Base-by-base conservation (phyloP, 2,113 vertebrate species). In the Ascaphus truei region DNA sequence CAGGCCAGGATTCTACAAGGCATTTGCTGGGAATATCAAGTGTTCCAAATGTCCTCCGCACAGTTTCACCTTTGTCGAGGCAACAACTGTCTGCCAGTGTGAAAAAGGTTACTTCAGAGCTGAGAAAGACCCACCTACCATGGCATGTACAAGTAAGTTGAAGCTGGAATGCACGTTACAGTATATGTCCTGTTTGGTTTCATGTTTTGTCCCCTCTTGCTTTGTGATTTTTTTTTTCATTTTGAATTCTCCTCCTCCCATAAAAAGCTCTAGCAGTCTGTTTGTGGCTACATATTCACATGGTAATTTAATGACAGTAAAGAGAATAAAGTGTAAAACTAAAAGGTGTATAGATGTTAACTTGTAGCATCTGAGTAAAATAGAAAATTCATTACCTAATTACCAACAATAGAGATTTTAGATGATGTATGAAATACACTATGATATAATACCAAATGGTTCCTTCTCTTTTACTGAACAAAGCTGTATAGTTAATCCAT, bases 91-190 rank as follows among this genome's bases (percentile, higher is more conserved):
- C 41, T 98, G 96, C 78, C 90, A 88, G 61, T 98, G 96, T 84
- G 96, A 96, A 77, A 92, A 92, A 13, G 89, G 92, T 53, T 96
- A 94, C 81, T 98, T 92, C 87, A 85, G 96, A 72, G 92, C 96
- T 29, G 92, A 92, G 63, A 96, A 95, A 80, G 96, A 98, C 75
- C 96, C 95, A 22, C 92, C 95, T 31, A 95, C 92, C 7, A 98
- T 98, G 95, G 94, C 96, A 61, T 98, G 96, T 77, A 98, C 96
- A 78, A 89, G 96, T 98, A 89, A 96, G 96, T 92, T 51, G 79
- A 30, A 72, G 26, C 72, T 77, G 34, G 8, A 77, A 0, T 60
- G 76, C 29, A 55, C 13, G 4, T 71, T 7, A 39, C n/a, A 7
- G 5, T 39, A 39, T 6, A 39, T n/a, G n/a, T n/a, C n/a, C n/a